These are phyloP conservation scores for Phymorhynchus buccinoides DNA, from an alignment of 1,140 invertebrate genomes.

Conservation along the genomic window DNA sequence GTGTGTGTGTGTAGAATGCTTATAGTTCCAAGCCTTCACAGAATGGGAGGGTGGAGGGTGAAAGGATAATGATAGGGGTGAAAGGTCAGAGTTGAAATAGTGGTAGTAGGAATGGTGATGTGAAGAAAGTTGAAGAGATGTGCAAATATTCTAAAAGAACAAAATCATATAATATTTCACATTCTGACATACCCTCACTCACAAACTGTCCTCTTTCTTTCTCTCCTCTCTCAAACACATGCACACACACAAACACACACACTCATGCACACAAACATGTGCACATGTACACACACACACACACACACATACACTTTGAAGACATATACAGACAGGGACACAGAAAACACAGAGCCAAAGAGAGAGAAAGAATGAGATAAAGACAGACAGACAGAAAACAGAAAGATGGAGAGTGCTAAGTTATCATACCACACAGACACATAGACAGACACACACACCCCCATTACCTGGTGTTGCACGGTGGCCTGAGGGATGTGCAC, in stretches of 20 bases:
- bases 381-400: too few species aligned
- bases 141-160: background rate
- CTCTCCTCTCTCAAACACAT: background rate
- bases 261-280: background rate
- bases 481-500: constrained; percentile 55
- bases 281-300: constrained; percentile 2
- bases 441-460: constrained; percentile 5
- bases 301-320: background rate
- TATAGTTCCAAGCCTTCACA: too few species aligned
- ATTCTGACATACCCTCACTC: background rate
- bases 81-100: too few species aligned
- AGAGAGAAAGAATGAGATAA: too few species aligned
- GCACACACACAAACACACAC: constrained; percentile 23
- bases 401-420: background rate
- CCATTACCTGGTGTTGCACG: constrained; percentile 58
- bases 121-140: background rate
- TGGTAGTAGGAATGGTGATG: too few species aligned
- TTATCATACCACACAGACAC: background rate
- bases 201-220: background rate
- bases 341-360: too few species aligned
- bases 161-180: background rate
- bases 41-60: background rate
- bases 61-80: too few species aligned
- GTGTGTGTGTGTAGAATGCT: background rate
- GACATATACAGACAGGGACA: too few species aligned